Conservation (phyloP, 2,113 vertebrate genomes). For the Polypterus bichir region DNA sequence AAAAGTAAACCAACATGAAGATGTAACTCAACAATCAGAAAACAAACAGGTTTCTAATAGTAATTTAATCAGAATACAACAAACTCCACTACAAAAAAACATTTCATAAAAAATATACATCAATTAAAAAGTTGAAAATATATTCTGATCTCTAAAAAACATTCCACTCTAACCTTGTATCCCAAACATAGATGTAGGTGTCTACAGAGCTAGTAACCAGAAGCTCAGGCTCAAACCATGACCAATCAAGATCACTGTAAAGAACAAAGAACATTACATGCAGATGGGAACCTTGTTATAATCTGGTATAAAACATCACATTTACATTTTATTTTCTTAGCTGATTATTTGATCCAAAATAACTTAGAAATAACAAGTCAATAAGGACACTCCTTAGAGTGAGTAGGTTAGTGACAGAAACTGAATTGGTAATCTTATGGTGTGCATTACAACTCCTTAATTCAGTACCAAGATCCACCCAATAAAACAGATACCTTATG, state of each 20-base stretch:
- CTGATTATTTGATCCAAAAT: no score
- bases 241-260: slow-evolving; percentile 91
- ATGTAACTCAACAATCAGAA: neutral
- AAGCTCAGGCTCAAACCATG: slow-evolving; percentile 82
- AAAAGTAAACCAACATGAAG: slow-evolving; percentile 19
- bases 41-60: no score
- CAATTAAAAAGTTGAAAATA: no score
- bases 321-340: no score
- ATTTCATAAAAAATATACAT: no score
- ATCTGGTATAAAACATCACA: no score
- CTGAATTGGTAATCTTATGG: no score
- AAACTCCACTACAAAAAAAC: neutral
- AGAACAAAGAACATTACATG: neutral
- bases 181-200: slow-evolving; percentile 97
- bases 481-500: slow-evolving; percentile 64
- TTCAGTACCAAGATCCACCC: neutral
- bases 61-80: neutral
- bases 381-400: no score
- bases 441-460: no score
- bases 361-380: no score
- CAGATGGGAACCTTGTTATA: no score
- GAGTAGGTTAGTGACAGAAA: no score
- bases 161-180: slow-evolving; percentile 70
- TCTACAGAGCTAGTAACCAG: slow-evolving; percentile 95
- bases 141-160: neutral